Percentiles rank a stretch among this genome's conserved stretches.
These are phyloP conservation scores for Netelia virgata DNA, from an alignment of 2,888 invertebrate species.

Conservation along the genomic window DNA sequence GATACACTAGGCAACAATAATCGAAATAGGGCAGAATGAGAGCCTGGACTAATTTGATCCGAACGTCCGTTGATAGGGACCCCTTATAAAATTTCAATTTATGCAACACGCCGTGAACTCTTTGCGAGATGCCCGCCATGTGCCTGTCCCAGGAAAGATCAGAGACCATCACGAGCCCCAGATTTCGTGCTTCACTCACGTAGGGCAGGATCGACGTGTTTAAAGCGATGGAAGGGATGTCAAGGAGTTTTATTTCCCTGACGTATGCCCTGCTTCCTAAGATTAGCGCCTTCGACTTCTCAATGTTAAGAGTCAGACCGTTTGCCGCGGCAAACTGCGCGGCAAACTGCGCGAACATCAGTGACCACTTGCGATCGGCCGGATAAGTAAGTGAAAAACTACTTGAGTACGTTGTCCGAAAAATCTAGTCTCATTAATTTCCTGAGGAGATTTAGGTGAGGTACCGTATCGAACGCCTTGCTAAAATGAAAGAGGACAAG, in stretches of 20 bases:
- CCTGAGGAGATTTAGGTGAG: not conserved
- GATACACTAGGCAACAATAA: too few species aligned
- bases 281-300: constrained; percentile 19
- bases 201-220: not conserved
- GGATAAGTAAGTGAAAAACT: constrained; percentile 13
- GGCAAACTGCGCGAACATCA: too few species aligned
- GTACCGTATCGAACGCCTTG: constrained; percentile 13
- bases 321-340: not conserved
- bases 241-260: too few species aligned
- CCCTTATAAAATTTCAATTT: too few species aligned
- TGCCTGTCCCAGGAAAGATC: too few species aligned
- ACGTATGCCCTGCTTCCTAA: not conserved
- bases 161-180: not conserved
- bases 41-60: too few species aligned
- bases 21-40: too few species aligned
- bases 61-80: too few species aligned
- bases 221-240: too few species aligned
- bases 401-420: not conserved
- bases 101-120: too few species aligned
- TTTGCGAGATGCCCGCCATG: too few species aligned
- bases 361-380: not conserved
- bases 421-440: not conserved
- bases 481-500: not conserved
- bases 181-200: not conserved
- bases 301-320: not conserved